These are phyloP conservation scores for Ictalurus furcatus DNA, from an alignment of 2,113 vertebrate genomes.

Conservation along the genomic window DNA sequence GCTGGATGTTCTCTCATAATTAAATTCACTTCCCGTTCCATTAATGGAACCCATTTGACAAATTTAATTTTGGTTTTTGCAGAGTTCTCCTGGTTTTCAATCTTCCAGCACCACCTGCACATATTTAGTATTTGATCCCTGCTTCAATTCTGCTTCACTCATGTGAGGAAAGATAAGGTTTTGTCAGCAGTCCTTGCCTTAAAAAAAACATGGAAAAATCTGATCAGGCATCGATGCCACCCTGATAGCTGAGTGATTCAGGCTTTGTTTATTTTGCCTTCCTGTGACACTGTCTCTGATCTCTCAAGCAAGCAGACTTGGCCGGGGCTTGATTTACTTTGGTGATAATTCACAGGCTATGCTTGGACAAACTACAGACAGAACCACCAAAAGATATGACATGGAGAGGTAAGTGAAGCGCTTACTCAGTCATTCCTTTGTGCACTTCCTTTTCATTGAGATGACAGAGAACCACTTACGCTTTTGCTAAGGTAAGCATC, in stretches of 20 bases:
- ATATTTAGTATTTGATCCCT: constrained; percentile 22
- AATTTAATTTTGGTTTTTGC: not conserved
- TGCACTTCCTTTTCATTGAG: constrained; percentile 6
- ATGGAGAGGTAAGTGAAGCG: not conserved
- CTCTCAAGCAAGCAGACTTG: constrained; percentile 23
- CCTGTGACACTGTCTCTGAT: constrained; percentile 22
- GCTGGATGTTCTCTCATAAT: constrained; percentile 1
- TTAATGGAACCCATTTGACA: constrained; percentile 5
- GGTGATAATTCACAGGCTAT: not conserved
- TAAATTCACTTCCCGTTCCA: not conserved
- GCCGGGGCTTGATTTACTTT: constrained; percentile 5
- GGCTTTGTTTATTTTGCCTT: constrained; percentile 13
- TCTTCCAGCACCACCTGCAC: constrained; percentile 27
- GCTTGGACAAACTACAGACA: constrained; percentile 3
- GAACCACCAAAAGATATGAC: not conserved
- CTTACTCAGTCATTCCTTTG: constrained; percentile 5
- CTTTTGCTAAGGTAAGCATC: constrained; percentile 36
- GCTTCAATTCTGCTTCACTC: constrained; percentile 15
- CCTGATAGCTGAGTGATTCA: constrained; percentile 18
- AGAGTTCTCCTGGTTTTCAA: constrained; percentile 15
- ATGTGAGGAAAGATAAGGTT: constrained; percentile 35
- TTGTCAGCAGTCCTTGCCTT: constrained; percentile 8
- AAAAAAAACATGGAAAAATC: constrained; percentile 25
- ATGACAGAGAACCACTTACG: constrained; percentile 4
- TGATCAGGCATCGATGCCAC: constrained; percentile 19